Conservation (phyloP, 2,888 invertebrate species). For the Melieria picta region DNA sequence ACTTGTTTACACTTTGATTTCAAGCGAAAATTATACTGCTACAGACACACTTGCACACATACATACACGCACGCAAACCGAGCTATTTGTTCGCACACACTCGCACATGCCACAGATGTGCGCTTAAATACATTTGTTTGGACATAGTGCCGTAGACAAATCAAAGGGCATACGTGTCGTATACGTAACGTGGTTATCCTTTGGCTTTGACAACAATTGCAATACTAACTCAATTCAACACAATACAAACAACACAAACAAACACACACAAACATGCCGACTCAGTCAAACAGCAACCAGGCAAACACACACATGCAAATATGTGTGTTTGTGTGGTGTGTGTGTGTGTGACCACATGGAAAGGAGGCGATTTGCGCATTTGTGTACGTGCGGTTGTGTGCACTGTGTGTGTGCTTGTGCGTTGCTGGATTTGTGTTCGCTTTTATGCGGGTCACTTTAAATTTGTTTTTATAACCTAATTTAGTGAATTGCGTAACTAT, state of each 20-base stretch:
- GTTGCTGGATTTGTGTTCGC: not conserved
- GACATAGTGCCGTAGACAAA: not conserved
- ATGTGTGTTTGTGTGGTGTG: not conserved
- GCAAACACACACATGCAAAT: not conserved
- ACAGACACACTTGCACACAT: too few species aligned
- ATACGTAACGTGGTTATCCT: conserved; percentile 18
- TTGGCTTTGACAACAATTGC: conserved; percentile 22
- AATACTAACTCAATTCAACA: conserved; percentile 23
- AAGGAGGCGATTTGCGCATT: too few species aligned
- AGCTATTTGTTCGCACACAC: not conserved
- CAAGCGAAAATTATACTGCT: conserved; percentile 31
- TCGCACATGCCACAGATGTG: not conserved
- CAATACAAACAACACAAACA: conserved; percentile 14
- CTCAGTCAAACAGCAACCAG: not conserved
- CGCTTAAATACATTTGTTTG: not conserved
- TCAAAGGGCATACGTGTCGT: conserved; percentile 20
- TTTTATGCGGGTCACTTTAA: conserved; percentile 34
- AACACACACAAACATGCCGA: not conserved
- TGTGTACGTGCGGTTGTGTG: too few species aligned
- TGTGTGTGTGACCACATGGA: not conserved
- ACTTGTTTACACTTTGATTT: conserved; percentile 45
- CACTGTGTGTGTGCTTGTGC: too few species aligned
- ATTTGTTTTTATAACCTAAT: conserved; percentile 35
- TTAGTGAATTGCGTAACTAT: conserved; percentile 21
- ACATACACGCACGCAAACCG: not conserved